These are phyloP conservation scores for Dynastes maya DNA, from an alignment of 2,888 invertebrate genomes.

Conservation along the genomic window DNA sequence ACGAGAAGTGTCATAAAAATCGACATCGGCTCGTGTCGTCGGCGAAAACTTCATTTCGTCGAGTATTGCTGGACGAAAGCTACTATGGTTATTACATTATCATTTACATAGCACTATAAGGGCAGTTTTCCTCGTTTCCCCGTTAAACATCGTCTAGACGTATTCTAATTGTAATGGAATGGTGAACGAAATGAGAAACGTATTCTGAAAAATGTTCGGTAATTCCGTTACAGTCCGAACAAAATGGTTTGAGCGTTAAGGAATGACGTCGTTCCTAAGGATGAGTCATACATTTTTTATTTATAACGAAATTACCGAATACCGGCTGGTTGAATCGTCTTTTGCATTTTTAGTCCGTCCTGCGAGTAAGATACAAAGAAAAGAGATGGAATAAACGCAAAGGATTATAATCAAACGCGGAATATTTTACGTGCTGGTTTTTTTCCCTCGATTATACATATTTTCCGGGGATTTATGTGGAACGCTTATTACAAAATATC, in stretches of 20 bases:
- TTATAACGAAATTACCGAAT: conserved; percentile 16
- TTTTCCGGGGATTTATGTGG: neutral
- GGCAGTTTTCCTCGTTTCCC: conserved; percentile 19
- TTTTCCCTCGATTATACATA: neutral
- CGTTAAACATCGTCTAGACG: conserved; percentile 28
- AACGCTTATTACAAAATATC: neutral
- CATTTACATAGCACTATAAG: conserved; percentile 28
- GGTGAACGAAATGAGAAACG: neutral
- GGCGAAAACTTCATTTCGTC: neutral
- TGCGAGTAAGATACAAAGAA: neutral
- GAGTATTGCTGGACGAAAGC: neutral
- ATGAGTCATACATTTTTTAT: neutral
- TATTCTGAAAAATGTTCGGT: conserved; percentile 23
- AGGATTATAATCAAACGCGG: conserved; percentile 1
- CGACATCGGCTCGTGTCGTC: neutral
- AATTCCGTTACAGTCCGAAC: neutral
- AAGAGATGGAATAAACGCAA: neutral
- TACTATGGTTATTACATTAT: conserved; percentile 22
- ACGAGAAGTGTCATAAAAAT: conserved; percentile 16
- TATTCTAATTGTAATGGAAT: conserved; percentile 30
- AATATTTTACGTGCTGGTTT: neutral
- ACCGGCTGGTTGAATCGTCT: neutral
- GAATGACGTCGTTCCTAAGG: neutral
- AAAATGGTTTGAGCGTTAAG: neutral
- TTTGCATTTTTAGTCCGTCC: neutral